Percentiles rank a stretch among this genome's conserved stretches.
These are phyloP conservation scores for Scelioninae gen. 2 DNA, from an alignment of 2,888 invertebrate species.

Conservation along the genomic window DNA sequence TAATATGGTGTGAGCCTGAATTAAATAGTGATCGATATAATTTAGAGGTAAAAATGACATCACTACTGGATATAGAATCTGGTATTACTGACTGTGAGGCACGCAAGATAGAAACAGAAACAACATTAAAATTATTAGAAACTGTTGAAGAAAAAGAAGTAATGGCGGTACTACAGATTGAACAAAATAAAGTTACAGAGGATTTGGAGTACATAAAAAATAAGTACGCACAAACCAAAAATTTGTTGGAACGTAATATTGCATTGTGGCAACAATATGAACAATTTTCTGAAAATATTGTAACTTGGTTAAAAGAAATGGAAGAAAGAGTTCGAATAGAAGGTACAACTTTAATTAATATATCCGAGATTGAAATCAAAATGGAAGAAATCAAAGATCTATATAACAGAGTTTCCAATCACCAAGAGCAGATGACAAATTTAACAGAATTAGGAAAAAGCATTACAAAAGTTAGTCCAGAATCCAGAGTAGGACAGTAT, in stretches of 20 bases:
- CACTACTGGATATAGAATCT: slow-evolving; percentile 84
- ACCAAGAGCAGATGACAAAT: slow-evolving; percentile 81
- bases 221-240: slow-evolving; percentile 82
- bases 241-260: slow-evolving; percentile 82
- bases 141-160: slow-evolving; percentile 85
- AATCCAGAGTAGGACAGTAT: slow-evolving; percentile 88
- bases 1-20: slow-evolving; percentile 93
- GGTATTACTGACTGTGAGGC: slow-evolving; percentile 80
- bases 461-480: slow-evolving; percentile 82
- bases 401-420: slow-evolving; percentile 80
- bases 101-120: slow-evolving; percentile 82
- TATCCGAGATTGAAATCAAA: slow-evolving; percentile 83
- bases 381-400: slow-evolving; percentile 81
- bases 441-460: slow-evolving; percentile 83
- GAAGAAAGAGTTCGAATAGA: slow-evolving; percentile 86
- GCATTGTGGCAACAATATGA: slow-evolving; percentile 90
- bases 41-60: slow-evolving; percentile 91
- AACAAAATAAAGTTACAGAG: slow-evolving; percentile 82
- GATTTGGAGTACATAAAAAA: slow-evolving; percentile 84
- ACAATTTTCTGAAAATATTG: slow-evolving; percentile 83
- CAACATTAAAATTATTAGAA: slow-evolving; percentile 83
- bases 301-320: slow-evolving; percentile 86
- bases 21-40: slow-evolving; percentile 93
- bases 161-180: slow-evolving; percentile 80
- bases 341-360: slow-evolving; percentile 82